Percentiles rank a stretch among this genome's conserved stretches.
phyloP scores from a whole-genome alignment of 2,113 vertebrate genomes.

The human (Homo sapiens) region DNA sequence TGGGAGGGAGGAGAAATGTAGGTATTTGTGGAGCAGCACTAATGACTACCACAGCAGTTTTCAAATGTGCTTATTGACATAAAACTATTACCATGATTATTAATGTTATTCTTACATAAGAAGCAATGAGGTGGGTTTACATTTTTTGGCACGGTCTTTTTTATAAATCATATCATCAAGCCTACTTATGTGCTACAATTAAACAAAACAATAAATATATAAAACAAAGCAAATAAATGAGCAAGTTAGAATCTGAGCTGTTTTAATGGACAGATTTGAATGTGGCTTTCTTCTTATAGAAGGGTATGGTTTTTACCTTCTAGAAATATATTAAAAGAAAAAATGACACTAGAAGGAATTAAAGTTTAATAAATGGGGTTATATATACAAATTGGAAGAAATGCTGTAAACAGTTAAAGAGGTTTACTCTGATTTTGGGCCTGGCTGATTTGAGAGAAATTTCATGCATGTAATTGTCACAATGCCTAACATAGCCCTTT shows the following conservation, averaged over 20 bases:
- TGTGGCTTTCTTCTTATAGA: slow-evolving; percentile 4
- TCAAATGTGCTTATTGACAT: slow-evolving; percentile 1
- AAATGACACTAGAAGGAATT: slow-evolving; percentile 53
- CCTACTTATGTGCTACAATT: not conserved
- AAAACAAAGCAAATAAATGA: not conserved
- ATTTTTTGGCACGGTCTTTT: not conserved
- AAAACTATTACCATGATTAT: not conserved
- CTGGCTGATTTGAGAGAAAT: slow-evolving; percentile 44
- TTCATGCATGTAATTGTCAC: not conserved
- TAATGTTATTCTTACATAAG: not conserved
- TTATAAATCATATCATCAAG: not conserved
- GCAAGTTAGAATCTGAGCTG: not conserved
- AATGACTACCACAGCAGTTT: not conserved
- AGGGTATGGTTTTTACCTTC: not conserved
- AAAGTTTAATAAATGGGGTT: slow-evolving; percentile 22
- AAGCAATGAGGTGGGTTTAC: not conserved
- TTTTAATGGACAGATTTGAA: slow-evolving; percentile 18
- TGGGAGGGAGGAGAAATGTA: not conserved
- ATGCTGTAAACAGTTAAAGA: slow-evolving; percentile 18
- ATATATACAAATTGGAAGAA: not conserved
- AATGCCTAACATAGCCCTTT: not conserved
- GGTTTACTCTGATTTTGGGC: not conserved
- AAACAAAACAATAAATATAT: not conserved
- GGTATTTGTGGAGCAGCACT: not conserved
- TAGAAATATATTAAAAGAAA: slow-evolving; percentile 1